Percentiles rank a stretch among this genome's conserved stretches.
These are phyloP conservation scores for Temnothorax nylanderi DNA, from an alignment of 1,140 invertebrate species.

Conservation along the genomic window DNA sequence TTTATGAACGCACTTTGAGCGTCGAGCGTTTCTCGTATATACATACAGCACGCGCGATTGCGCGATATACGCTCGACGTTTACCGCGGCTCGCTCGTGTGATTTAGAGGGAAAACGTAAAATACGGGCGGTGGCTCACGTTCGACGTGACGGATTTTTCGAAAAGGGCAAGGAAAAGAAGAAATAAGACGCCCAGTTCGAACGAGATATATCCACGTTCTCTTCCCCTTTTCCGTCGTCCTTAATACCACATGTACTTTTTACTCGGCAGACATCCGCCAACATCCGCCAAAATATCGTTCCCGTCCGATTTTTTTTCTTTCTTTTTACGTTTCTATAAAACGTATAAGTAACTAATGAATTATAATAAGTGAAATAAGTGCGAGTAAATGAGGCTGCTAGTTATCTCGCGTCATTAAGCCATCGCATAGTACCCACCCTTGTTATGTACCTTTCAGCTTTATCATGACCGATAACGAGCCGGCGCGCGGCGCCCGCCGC, in stretches of 20 bases:
- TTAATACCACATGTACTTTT: neutral
- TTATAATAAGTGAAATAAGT: neutral
- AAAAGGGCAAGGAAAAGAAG: constrained; percentile 13
- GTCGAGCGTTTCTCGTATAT: neutral
- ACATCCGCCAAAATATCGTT: neutral
- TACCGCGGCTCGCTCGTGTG: neutral
- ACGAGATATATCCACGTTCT: neutral
- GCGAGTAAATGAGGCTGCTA: neutral
- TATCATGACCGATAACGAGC: constrained; percentile 47
- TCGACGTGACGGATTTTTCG: constrained; percentile 64
- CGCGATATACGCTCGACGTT: constrained; percentile 9
- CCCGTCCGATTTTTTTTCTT: neutral
- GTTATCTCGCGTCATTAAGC: constrained; percentile 18
- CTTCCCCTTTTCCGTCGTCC: neutral
- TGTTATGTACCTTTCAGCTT: constrained; percentile 11
- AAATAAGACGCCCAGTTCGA: neutral
- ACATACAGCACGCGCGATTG: neutral
- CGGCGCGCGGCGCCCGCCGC: too few relatives aligned
- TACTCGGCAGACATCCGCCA: too few relatives aligned
- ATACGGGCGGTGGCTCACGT: constrained; percentile 4
- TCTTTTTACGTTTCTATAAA: neutral
- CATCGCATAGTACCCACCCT: constrained; percentile 6
- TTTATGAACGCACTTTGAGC: constrained; percentile 2
- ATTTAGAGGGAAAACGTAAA: constrained; percentile 56
- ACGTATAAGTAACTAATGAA: neutral